phyloP scores from a whole-genome alignment of 2,797 vertebrate species.

The Cuculus canorus region DNA sequence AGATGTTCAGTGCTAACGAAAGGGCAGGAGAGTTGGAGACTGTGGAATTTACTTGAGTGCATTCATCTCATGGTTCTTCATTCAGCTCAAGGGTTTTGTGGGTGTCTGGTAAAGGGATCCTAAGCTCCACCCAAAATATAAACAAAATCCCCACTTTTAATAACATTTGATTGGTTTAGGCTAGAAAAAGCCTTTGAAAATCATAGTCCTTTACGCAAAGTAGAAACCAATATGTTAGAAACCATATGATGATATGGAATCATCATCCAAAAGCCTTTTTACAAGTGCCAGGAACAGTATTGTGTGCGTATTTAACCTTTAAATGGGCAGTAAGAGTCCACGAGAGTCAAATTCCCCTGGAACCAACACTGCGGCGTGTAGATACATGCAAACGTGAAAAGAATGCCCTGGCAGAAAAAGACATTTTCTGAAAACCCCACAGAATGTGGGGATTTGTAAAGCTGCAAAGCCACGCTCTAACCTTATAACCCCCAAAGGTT shows the following conservation, averaged over 20 bases:
- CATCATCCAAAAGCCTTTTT: constrained; percentile 1
- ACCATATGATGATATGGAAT: no score
- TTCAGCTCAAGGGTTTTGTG: background rate
- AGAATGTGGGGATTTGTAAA: constrained; percentile 10
- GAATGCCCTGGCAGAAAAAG: constrained; percentile 24
- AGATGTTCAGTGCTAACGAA: background rate
- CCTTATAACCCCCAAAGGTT: background rate
- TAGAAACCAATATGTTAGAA: background rate
- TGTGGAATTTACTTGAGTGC: background rate
- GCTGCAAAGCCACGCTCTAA: background rate
- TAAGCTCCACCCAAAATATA: constrained; percentile 2
- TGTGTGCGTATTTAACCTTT: constrained; percentile 53
- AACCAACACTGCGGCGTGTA: background rate
- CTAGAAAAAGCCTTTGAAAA: constrained; percentile 19
- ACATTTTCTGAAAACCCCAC: constrained; percentile 5
- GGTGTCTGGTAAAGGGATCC: background rate
- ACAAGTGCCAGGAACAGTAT: constrained; percentile 25
- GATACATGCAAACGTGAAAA: constrained; percentile 9
- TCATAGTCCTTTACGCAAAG: background rate
- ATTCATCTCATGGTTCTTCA: background rate
- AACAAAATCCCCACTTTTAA: background rate
- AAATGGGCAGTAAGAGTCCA: background rate
- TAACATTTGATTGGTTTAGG: background rate
- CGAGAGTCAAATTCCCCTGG: background rate
- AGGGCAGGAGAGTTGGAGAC: background rate